Percentiles rank a stretch among this genome's conserved stretches.
phyloP scores from a whole-genome alignment of 2,888 invertebrate species.

The Plebejus anna region DNA sequence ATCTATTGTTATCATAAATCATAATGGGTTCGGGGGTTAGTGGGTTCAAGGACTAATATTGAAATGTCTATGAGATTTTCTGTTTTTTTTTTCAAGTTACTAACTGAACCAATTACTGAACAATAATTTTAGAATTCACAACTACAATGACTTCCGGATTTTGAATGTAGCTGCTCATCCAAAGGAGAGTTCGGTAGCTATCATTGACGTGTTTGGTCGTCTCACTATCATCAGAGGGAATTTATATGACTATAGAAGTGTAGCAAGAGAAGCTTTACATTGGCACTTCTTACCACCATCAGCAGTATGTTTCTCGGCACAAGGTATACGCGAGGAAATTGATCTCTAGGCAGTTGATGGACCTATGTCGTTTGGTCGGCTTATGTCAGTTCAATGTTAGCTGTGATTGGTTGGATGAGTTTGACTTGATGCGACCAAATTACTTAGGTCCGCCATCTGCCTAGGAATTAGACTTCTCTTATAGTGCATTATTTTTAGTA shows the following conservation, averaged over 20 bases:
- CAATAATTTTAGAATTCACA: slow-evolving; percentile 52
- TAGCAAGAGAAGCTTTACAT: slow-evolving; percentile 63
- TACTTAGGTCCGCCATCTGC: too few relatives aligned
- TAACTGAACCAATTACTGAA: background rate
- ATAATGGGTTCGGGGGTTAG: too few relatives aligned
- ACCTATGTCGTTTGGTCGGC: too few relatives aligned
- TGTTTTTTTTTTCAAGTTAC: too few relatives aligned
- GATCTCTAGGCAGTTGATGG: too few relatives aligned
- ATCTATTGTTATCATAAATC: too few relatives aligned
- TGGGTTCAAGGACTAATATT: too few relatives aligned
- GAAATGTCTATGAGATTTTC: too few relatives aligned
- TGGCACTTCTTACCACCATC: slow-evolving; percentile 71
- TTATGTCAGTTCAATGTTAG: too few relatives aligned
- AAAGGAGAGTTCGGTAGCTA: slow-evolving; percentile 54
- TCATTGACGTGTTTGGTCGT: slow-evolving; percentile 65
- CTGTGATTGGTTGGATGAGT: too few relatives aligned
- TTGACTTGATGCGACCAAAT: too few relatives aligned
- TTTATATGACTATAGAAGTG: slow-evolving; percentile 50
- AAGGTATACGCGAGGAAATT: slow-evolving; percentile 48
- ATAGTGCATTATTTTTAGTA: background rate
- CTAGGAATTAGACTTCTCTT: too few relatives aligned
- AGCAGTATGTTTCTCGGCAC: slow-evolving; percentile 59
- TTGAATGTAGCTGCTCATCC: slow-evolving; percentile 62
- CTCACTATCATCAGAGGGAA: slow-evolving; percentile 58
- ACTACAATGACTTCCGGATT: slow-evolving; percentile 55